These are phyloP conservation scores for Yasuhikotakia modesta DNA, from an alignment of 2,797 vertebrate species.

Conservation along the genomic window DNA sequence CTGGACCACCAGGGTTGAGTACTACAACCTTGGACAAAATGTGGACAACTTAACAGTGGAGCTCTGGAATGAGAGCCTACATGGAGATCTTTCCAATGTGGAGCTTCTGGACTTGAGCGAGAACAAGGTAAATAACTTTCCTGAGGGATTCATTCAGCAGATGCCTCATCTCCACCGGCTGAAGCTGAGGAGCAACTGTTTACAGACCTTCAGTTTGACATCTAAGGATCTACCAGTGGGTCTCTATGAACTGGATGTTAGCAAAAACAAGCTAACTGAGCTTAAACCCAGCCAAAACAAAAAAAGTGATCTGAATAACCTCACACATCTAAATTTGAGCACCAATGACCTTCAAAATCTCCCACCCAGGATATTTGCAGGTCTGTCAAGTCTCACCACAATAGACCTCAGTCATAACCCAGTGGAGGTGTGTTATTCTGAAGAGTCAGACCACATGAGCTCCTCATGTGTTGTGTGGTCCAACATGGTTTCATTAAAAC, in stretches of 20 bases:
- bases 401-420: conserved; percentile 89
- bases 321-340: conserved; percentile 87
- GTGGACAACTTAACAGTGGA: conserved; percentile 77
- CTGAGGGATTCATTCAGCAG: conserved; percentile 80
- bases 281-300: conserved; percentile 66
- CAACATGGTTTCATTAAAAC: conserved; percentile 76
- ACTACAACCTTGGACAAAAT: conserved; percentile 82
- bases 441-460: neutral
- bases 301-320: conserved; percentile 70
- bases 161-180: conserved; percentile 83
- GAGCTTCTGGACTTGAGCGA: conserved; percentile 85
- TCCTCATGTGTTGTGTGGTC: conserved; percentile 79
- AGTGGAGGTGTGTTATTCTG: conserved; percentile 77
- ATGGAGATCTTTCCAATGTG: conserved; percentile 83
- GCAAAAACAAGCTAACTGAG: conserved; percentile 83
- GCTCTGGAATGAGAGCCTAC: conserved; percentile 85
- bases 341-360: conserved; percentile 78
- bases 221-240: conserved; percentile 71
- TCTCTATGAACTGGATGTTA: conserved; percentile 86
- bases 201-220: conserved; percentile 77
- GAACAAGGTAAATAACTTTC: conserved; percentile 87
- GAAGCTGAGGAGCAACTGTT: conserved; percentile 85
- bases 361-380: conserved; percentile 77
- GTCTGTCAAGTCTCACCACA: conserved; percentile 78
- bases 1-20: conserved; percentile 76